Base-by-base conservation (phyloP, 2,113 vertebrate species). In the Morone chrysops region DNA sequence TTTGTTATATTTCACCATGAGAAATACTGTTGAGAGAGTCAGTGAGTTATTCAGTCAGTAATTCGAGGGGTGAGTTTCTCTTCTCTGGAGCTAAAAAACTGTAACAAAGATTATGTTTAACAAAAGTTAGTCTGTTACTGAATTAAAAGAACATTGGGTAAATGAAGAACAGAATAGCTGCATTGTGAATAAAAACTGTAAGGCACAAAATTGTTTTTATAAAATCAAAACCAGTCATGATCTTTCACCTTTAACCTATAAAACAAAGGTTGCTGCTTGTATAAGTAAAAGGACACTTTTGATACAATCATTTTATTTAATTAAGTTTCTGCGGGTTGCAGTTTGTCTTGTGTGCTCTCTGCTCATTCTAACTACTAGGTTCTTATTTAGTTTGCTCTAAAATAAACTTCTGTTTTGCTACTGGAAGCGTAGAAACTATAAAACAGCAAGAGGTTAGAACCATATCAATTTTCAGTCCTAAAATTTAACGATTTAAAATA, bases 1-100 rank as follows among this genome's bases (percentile, higher is more conserved):
- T 90, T 87, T 85, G 77, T 73, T 60, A 73, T 65, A 31, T 70
- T 71, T 78, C 47, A 84, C 36, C 25, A 43, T 8, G 25, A 78
- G 66, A 70, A 66, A 81, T 45, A 20, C 38, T 25, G 50, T 48
- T 40, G n/a, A 73, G 8, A 14, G 63, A 43, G 57, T 41, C 17
- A 65, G 77, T 68, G 69, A 72, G 41, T 48, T 40, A 61, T 20
- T 71, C 22, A 65, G 71, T 61, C 69, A 78, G 40, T 47, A 54
- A 50, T 54, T 63, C 11, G 50, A 59, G n/a, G 16, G n/a, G 5
- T 25, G 53, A 70, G 63, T 85, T 81, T 77, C 45, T 76, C 38
- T 12, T 1, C 5, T 11, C 5, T 1, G 10, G 51, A 74, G 57
- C 17, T 18, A 22, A 76, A 59, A 18, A 78, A 22, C 41, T 69